Base-by-base conservation (phyloP, 2,113 vertebrate species). In the Microtus oregoni region DNA sequence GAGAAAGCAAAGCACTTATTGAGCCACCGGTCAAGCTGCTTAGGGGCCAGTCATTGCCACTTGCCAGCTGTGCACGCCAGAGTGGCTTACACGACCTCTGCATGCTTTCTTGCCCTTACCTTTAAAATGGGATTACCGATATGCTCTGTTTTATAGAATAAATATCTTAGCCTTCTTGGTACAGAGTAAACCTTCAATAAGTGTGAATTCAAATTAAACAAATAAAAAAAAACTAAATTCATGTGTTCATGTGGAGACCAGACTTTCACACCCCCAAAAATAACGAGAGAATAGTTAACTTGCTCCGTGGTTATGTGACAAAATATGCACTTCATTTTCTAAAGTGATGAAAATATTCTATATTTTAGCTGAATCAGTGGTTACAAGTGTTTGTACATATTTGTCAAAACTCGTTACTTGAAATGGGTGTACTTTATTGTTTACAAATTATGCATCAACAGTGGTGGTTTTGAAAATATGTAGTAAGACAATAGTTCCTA, bases 161-260 rank as follows among this genome's bases (percentile, higher is more conserved):
- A 86, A 89, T 28, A 55, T 90, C 85, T 92, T 89, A 85, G 95
- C 67, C 70, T 93, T 94, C 65, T 81, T 85, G 44, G 44, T 94
- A 94, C 41, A 94, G 90, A 93, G 63, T 83, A 95, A 96, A 75
- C 83, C 88, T 86, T 93, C 83, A 88, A 90, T 76, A 93, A 19
- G 72, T 61, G 65, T 90, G 92, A 86, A 93, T 86, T 85, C 95
- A 94, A 96, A 95, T 81, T 93, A 86, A 94, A 96, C 52, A 92
- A 97, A 96, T 81, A 55, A 91, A 92, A n/a, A 95, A 91, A 89
- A 38, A 78, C 50, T 38, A 44, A 76, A 94, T 91, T 70, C 81
- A 93, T 73, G 70, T 73, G 70, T 90, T 94, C 93, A 86, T 19
- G 10, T 65, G 41, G 65, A 95, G 28, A 97, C 75, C 87, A 96